Base-by-base conservation (phyloP, 2,888 invertebrate genomes). In the Drosophila percnosoma region DNA sequence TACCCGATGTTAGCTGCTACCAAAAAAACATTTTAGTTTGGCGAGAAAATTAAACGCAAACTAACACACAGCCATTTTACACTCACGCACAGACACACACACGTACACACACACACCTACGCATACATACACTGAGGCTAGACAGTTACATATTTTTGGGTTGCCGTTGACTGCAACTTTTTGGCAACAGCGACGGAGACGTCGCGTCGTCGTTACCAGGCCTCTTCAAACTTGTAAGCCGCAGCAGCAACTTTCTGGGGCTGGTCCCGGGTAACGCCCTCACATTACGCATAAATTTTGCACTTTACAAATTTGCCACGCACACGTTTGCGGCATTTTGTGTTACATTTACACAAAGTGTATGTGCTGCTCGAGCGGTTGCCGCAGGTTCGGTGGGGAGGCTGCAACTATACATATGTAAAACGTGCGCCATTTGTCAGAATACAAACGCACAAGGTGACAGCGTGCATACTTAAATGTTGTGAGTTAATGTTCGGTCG, bases 261-360 rank as follows among this genome's bases (percentile, higher is more conserved):
- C 62, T 49, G 53, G 55, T 38, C 59, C 59, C 60, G 69, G 79
- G 84, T 77, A 75, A 83, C 90, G 84, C 90, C 90, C 86, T 69
- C 75, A 83, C 90, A 90, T 87, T 87, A 87, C 90, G 90, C 87
- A 87, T 87, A 87, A 84, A 89, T 90, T 87, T 89, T 87, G 90
- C 77, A 90, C 82, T 87, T 90, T 89, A 87, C 90, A 87, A 87
- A 87, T 87, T 87, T 90, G 78, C 90, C 90, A 89, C 85, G 87
- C 87, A 87, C 89, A 89, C 86, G 87, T 89, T 87, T 90, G 86
- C 70, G 86, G 87, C 90, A 89, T 89, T 90, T 90, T 89, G 76
- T 87, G 87, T 81, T 83, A 89, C 87, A 84, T 79, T 80, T 83
- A 75, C 83, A 73, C 82, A 86, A 64, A 64, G 55, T 61, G 64